A percentile compares a stretch with the other conserved stretches of the same genome.
These are phyloP conservation scores for Pachyseris speciosa DNA, from an alignment of 64 coral and sea anemone species.

Conservation along the genomic window DNA sequence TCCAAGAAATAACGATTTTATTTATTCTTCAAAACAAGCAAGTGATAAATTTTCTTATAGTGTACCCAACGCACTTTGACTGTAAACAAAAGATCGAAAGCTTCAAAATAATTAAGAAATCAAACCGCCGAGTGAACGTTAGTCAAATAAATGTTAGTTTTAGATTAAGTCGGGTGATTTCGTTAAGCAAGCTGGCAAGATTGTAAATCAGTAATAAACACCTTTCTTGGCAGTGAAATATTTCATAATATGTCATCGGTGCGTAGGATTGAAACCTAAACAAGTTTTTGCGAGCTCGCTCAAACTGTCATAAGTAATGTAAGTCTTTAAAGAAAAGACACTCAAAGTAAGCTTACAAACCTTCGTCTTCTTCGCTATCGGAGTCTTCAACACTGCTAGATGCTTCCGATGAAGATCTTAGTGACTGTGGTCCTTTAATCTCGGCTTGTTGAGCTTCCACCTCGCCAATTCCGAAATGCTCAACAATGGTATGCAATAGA, in stretches of 20 bases:
- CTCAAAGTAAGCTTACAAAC: constrained; percentile 34
- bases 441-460: constrained; percentile 89
- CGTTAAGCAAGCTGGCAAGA: too few relatives aligned
- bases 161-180: too few relatives aligned
- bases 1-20: background rate
- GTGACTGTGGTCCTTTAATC: constrained; percentile 44
- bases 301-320: background rate
- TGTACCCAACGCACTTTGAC: background rate
- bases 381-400: constrained; percentile 43
- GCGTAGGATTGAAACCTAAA: background rate
- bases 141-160: too few relatives aligned
- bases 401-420: constrained; percentile 68
- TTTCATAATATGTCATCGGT: too few relatives aligned
- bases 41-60: background rate
- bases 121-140: too few relatives aligned
- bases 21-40: constrained; percentile 12
- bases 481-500: constrained; percentile 81
- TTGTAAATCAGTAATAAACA: too few relatives aligned
- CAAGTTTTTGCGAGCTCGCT: background rate
- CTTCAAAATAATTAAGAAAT: background rate
- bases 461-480: constrained; percentile 87
- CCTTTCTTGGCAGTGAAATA: too few relatives aligned
- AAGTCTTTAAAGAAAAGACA: background rate
- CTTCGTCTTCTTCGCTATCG: constrained; percentile 70
- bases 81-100: constrained; percentile 16